phyloP scores from a whole-genome alignment of 2,113 vertebrate genomes.

The Cyprinodon brontotheroides region DNA sequence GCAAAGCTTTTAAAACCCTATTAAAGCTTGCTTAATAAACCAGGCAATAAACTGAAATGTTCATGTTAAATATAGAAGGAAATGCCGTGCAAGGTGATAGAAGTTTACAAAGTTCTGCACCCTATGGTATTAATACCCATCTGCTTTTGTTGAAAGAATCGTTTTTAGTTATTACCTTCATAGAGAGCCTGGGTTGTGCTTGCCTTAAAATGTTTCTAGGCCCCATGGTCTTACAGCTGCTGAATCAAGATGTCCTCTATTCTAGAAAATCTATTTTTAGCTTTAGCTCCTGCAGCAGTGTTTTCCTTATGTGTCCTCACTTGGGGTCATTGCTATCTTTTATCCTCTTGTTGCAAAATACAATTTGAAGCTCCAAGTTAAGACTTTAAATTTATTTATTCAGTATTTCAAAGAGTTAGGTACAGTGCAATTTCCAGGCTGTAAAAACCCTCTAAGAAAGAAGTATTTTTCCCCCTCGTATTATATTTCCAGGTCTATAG shows the following conservation, averaged over 20 bases:
- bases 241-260: slow-evolving; percentile 63
- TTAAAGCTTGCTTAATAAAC: neutral
- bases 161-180: slow-evolving; percentile 22
- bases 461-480: neutral
- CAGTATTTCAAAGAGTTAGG: neutral
- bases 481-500: slow-evolving; percentile 81
- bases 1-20: neutral
- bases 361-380: slow-evolving; percentile 3
- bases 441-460: neutral
- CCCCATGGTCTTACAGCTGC: slow-evolving; percentile 55
- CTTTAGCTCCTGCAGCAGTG: slow-evolving; percentile 45
- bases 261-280: slow-evolving; percentile 72
- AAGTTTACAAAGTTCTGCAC: slow-evolving; percentile 23
- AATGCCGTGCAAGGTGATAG: neutral
- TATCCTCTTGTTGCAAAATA: slow-evolving; percentile 14
- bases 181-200: slow-evolving; percentile 43
- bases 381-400: neutral
- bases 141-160: slow-evolving; percentile 22
- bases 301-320: slow-evolving; percentile 28
- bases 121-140: slow-evolving; percentile 13
- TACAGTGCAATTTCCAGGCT: neutral
- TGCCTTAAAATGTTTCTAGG: slow-evolving; percentile 38
- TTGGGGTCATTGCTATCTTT: slow-evolving; percentile 32
- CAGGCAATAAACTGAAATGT: neutral
- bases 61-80: neutral